These are phyloP conservation scores for Diuraphis noxia DNA, from an alignment of 1,140 invertebrate species.

Conservation along the genomic window DNA sequence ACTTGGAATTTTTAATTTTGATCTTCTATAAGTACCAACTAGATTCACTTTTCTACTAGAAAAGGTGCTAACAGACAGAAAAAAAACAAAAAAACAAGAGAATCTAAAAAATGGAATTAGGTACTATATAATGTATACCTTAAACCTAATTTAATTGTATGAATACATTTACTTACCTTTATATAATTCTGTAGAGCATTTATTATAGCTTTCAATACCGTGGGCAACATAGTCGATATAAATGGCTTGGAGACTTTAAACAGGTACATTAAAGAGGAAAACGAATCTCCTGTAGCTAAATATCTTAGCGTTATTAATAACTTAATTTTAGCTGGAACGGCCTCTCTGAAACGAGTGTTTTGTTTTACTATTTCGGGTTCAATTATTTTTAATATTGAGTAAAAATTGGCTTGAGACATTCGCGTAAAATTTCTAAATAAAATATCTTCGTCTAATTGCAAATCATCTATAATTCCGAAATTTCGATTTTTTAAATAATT, in stretches of 20 bases:
- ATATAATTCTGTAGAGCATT: not conserved
- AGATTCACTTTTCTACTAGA: too few relatives aligned
- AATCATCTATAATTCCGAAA: not conserved
- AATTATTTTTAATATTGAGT: slow-evolving; percentile 26
- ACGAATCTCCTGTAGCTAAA: slow-evolving; percentile 6
- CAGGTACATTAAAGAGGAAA: slow-evolving; percentile 29
- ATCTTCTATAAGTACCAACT: too few relatives aligned
- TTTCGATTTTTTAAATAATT: slow-evolving; percentile 15
- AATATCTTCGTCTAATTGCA: slow-evolving; percentile 26
- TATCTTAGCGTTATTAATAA: not conserved
- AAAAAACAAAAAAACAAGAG: too few relatives aligned
- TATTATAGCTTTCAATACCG: not conserved
- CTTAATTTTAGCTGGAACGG: not conserved
- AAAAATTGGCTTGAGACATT: not conserved
- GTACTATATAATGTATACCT: too few relatives aligned
- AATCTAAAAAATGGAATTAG: too few relatives aligned
- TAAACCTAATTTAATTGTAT: not conserved
- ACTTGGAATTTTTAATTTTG: too few relatives aligned
- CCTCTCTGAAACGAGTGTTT: slow-evolving; percentile 8
- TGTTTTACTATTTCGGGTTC: not conserved
- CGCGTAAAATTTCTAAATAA: slow-evolving; percentile 16
- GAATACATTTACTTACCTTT: not conserved
- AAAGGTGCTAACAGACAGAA: too few relatives aligned
- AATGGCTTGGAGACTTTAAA: not conserved
- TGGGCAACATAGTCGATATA: slow-evolving; percentile 10